Percentiles rank a stretch among this genome's conserved stretches.
Evolutionary conservation across 2,888 invertebrate genomes (phyloP).

Genomic region (Rhamnusium bicolor): DNA sequence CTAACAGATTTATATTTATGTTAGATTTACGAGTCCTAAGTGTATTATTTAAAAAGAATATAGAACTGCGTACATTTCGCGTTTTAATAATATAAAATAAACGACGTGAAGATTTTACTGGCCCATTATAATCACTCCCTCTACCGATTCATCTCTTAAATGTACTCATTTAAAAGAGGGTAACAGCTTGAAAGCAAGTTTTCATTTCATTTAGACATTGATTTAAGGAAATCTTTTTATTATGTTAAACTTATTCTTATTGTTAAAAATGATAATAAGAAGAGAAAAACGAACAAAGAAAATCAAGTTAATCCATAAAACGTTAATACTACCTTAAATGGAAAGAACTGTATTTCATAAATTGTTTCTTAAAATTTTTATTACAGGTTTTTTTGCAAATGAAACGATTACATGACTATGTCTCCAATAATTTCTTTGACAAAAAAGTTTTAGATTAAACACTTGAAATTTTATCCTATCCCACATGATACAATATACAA

Average conservation of each 20-base stretch:
- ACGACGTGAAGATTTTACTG: slow-evolving; percentile 5
- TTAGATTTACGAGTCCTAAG: no score
- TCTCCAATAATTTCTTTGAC: no score
- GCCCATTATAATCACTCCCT: not conserved
- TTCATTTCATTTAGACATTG: slow-evolving; percentile 5
- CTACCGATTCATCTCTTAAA: not conserved
- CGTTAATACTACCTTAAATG: not conserved
- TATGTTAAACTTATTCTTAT: slow-evolving; percentile 10
- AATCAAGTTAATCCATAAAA: not conserved
- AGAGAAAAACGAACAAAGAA: not conserved
- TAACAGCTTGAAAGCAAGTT: slow-evolving; percentile 27
- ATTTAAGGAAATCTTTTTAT: slow-evolving; percentile 22
- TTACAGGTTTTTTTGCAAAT: no score
- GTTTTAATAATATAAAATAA: slow-evolving; percentile 6
- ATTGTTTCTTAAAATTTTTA: not conserved
- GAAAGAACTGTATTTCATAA: not conserved
- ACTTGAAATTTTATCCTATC: no score
- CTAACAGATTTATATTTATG: no score
- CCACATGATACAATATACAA: no score
- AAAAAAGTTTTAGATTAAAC: no score
- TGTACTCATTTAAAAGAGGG: not conserved
- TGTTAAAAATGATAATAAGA: not conserved
- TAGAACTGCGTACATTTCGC: not conserved
- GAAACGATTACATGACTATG: no score
- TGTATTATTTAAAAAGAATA: no score